phyloP scores from a whole-genome alignment of 2,888 invertebrate species.

The Schizaphis graminum region DNA sequence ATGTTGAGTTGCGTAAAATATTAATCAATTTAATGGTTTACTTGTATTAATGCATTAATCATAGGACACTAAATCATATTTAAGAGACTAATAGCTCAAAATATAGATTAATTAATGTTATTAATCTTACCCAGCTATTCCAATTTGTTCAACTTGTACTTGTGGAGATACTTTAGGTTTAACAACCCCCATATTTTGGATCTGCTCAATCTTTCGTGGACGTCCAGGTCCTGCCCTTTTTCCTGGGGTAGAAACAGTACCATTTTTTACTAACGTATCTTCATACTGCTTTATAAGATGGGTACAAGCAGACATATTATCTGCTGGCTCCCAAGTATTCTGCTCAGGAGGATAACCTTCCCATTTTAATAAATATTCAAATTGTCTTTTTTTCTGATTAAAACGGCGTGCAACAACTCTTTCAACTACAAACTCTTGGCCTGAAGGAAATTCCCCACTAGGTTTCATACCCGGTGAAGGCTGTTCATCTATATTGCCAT shows the following conservation, averaged over 20 bases:
- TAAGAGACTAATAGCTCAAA: neutral
- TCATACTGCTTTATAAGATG: slow-evolving; percentile 85
- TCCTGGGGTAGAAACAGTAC: slow-evolving; percentile 13
- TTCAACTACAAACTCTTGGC: slow-evolving; percentile 81
- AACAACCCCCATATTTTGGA: slow-evolving; percentile 45
- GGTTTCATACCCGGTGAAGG: slow-evolving; percentile 65
- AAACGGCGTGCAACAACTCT: slow-evolving; percentile 87
- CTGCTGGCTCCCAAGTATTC: slow-evolving; percentile 88
- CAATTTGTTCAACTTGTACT: slow-evolving; percentile 48
- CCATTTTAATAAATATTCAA: slow-evolving; percentile 89
- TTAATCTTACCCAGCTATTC: slow-evolving; percentile 43
- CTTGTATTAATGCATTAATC: neutral
- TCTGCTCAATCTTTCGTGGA: slow-evolving; percentile 59
- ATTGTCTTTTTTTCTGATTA: slow-evolving; percentile 81
- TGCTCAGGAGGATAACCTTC: slow-evolving; percentile 84
- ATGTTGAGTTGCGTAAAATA: neutral
- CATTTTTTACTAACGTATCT: slow-evolving; percentile 55
- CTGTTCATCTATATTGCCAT: slow-evolving; percentile 52
- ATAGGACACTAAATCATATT: neutral
- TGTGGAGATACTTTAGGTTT: slow-evolving; percentile 54
- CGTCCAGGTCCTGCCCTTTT: slow-evolving; percentile 50
- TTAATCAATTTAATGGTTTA: neutral
- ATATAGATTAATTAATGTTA: neutral
- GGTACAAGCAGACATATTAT: slow-evolving; percentile 83
- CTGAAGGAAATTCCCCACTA: slow-evolving; percentile 70